Percentiles rank a stretch among this genome's conserved stretches.
phyloP scores from a whole-genome alignment of 92 coral and sea anemone species.

The Epizoanthus stellaris region DNA sequence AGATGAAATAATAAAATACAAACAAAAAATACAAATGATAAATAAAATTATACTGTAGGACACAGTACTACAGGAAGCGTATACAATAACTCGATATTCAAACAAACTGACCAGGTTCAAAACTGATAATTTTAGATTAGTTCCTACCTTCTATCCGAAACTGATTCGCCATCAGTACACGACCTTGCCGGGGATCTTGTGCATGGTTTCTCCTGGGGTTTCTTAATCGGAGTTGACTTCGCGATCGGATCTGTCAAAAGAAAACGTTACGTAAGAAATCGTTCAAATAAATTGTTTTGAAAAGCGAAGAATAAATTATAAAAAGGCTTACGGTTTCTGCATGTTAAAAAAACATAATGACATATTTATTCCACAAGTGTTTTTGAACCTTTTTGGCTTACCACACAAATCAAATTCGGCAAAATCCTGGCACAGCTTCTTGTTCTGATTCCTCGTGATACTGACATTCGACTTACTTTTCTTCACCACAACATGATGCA shows the following conservation, averaged over 20 bases:
- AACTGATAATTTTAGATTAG: neutral
- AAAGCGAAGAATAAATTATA: neutral
- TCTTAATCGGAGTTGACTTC: neutral
- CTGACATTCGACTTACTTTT: conserved; percentile 2
- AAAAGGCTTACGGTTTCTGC: conserved; percentile 12
- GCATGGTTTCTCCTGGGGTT: conserved; percentile 1
- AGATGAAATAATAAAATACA: too few species aligned
- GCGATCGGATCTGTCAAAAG: conserved; percentile 1
- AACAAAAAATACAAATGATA: neutral
- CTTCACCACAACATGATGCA: conserved; percentile 19
- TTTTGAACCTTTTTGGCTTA: conserved; percentile 2
- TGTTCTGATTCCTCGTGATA: neutral
- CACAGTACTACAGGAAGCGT: conserved; percentile 2
- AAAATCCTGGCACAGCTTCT: neutral
- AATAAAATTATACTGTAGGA: conserved; percentile 1
- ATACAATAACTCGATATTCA: neutral
- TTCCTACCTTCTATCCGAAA: conserved; percentile 11
- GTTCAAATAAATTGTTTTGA: conserved; percentile 1
- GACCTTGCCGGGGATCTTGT: conserved; percentile 13
- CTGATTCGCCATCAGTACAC: neutral
- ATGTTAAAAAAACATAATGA: conserved; percentile 2
- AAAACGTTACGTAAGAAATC: conserved; percentile 6
- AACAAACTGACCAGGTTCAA: conserved; percentile 1
- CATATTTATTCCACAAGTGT: conserved; percentile 14
- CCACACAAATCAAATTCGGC: conserved; percentile 3